phyloP scores from a whole-genome alignment of 2,888 invertebrate species.

The Noctua janthe region DNA sequence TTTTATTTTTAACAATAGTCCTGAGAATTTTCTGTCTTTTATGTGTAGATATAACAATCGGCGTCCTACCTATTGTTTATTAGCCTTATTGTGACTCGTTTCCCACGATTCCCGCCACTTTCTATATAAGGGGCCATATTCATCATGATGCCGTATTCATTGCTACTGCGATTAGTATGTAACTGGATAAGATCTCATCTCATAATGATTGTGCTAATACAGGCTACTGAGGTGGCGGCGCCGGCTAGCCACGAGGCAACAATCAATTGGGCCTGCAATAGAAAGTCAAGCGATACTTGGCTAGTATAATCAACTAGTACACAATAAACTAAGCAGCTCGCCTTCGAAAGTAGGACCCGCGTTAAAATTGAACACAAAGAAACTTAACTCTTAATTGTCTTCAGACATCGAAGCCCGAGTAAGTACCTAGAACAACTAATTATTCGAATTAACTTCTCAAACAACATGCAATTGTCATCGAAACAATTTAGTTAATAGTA shows the following conservation, averaged over 20 bases:
- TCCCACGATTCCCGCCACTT: conserved; percentile 61
- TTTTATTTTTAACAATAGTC: conserved; percentile 44
- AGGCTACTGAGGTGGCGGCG: conserved; percentile 50
- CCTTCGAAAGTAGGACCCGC: conserved; percentile 35
- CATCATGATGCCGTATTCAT: conserved; percentile 29
- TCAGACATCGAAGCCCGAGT: conserved; percentile 20
- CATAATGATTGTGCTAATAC: conserved; percentile 52
- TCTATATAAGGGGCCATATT: conserved; percentile 52
- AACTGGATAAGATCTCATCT: conserved; percentile 63
- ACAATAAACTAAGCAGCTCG: conserved; percentile 39
- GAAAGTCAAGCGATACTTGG: conserved; percentile 62
- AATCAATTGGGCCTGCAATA: conserved; percentile 65
- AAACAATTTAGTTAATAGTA: conserved; percentile 41
- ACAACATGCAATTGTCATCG: conserved; percentile 36
- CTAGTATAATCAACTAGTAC: conserved; percentile 52
- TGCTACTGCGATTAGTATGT: conserved; percentile 60
- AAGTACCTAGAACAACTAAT: conserved; percentile 27
- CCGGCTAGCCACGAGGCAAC: conserved; percentile 54
- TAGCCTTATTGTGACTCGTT: conserved; percentile 45
- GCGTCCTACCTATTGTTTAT: conserved; percentile 44
- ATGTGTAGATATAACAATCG: conserved; percentile 40
- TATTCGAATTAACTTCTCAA: conserved; percentile 34
- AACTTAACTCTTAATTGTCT: conserved; percentile 37
- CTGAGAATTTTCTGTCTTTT: conserved; percentile 56
- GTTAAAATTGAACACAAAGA: conserved; percentile 44